Evolutionary conservation across 2,888 invertebrate genomes (phyloP), one percentile per base, ranked within the genome.

Genomic region (Argyresthia goedartella): DNA sequence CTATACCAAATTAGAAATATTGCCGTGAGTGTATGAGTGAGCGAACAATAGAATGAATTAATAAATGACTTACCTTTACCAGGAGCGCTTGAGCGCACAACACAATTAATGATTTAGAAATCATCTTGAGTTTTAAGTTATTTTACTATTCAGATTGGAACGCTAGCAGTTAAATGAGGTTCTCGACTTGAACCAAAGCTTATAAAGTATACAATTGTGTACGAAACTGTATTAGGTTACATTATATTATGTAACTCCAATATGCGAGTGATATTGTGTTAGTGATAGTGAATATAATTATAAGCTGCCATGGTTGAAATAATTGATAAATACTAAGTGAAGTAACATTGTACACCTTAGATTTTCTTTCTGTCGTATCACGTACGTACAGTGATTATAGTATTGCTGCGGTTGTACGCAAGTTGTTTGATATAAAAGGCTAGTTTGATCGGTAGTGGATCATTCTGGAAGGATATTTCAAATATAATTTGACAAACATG

Each of bases 51-150:
- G 25, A 25, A 25, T 6, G 25, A 25, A 25, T n/a, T n/a, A n/a
- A n/a, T 25, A 8, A 36, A 14, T 45, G 1, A 14, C 15, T 15
- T 51, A 51, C 51, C 53, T 53, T 34, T 13, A 49, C n/a, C 13
- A 50, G 11, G 16, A 49, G 16, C n/a, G 50, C n/a, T 14, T 45
- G 45, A 13, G 44, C 49, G 50, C 49, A 49, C 16, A 53, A 44
- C 10, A 49, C 41, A 35, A 53, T 8, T 16, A 51, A 43, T 34
- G 47, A 42, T 46, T 49, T 42, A 14, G 54, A 47, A n/a, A 46
- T 39, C 54, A 54, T 54, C 49, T 52, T 53, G 49, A 34, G 43
- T 51, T 36, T 44, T 35, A n/a, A 10, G 35, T 13, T 42, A 1
- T n/a, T n/a, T 46, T n/a, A n/a, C 4, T 46, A 11, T 33, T 11